Conservation (phyloP, 1,140 invertebrate species). For the Drosophila kepulauana region DNA sequence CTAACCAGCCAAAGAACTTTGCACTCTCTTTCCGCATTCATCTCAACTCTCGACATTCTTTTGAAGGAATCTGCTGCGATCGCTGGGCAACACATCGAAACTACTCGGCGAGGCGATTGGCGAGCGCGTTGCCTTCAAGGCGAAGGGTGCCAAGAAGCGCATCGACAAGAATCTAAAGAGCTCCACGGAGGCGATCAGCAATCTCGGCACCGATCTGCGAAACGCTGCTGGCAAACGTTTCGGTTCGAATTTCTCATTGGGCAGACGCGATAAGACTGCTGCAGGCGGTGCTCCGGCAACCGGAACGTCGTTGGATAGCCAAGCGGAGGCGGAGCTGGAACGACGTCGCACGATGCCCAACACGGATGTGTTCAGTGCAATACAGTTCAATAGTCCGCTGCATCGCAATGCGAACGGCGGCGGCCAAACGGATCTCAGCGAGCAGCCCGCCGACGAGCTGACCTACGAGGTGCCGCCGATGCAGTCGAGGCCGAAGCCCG, state of each 20-base stretch:
- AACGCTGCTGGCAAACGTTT: slow-evolving; percentile 69
- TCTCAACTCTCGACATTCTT: background rate
- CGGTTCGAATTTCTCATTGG: slow-evolving; percentile 71
- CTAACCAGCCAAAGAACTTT: background rate
- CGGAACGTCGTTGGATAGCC: too few species aligned
- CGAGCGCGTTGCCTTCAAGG: slow-evolving; percentile 74
- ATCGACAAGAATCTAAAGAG: slow-evolving; percentile 80
- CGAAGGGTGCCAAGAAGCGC: slow-evolving; percentile 74
- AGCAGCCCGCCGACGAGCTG: slow-evolving; percentile 26
- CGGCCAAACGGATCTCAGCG: slow-evolving; percentile 55
- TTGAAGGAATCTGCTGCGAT: slow-evolving; percentile 74
- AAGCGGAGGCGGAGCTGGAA: slow-evolving; percentile 44
- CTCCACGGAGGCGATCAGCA: slow-evolving; percentile 71
- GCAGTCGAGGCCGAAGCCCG: slow-evolving; percentile 21
- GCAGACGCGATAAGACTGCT: slow-evolving; percentile 42
- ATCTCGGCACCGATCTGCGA: slow-evolving; percentile 70
- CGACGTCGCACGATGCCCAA: slow-evolving; percentile 75
- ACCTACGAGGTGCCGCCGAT: slow-evolving; percentile 74
- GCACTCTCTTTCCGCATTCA: slow-evolving; percentile 14
- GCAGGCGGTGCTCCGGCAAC: background rate
- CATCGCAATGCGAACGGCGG: slow-evolving; percentile 54
- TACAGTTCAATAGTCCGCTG: slow-evolving; percentile 80
- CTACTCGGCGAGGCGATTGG: slow-evolving; percentile 78
- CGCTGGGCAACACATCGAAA: slow-evolving; percentile 80
- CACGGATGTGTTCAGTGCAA: slow-evolving; percentile 77